Evolutionary conservation across 2,113 vertebrate genomes (phyloP).

Genomic region (Pterocles gutturalis): DNA sequence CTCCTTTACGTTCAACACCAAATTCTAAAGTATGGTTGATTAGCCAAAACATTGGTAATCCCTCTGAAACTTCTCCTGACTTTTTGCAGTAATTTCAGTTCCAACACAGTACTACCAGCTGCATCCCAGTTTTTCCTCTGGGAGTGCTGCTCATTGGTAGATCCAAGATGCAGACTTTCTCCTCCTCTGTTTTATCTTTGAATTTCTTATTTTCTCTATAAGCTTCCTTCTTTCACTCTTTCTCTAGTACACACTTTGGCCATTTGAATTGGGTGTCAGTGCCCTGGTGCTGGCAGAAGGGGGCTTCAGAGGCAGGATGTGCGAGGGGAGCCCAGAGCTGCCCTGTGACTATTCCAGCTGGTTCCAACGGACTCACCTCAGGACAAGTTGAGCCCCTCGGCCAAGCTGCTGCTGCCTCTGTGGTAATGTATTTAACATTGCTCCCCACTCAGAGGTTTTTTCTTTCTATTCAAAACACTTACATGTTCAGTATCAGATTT

Average conservation of each 20-base stretch:
- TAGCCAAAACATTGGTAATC: background rate
- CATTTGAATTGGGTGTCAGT: background rate
- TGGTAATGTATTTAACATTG: background rate
- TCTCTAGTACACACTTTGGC: background rate
- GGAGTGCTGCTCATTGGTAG: background rate
- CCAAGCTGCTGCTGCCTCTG: background rate
- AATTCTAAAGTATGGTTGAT: background rate
- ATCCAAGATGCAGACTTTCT: background rate
- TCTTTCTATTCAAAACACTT: background rate
- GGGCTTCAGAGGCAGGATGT: background rate
- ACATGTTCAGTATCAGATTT: background rate
- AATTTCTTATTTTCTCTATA: background rate
- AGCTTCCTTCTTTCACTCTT: background rate
- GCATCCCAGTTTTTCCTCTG: background rate
- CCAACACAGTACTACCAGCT: background rate
- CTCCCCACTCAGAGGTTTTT: background rate
- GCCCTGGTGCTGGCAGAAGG: too few species aligned
- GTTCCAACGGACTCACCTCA: background rate
- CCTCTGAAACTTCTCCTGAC: background rate
- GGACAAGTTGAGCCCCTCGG: background rate
- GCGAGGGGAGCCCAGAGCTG: background rate
- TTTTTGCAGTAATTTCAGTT: background rate
- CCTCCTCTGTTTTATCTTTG: background rate
- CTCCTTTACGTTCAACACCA: background rate
- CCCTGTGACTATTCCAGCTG: accelerated